Evolutionary conservation across 2,113 vertebrate species (phyloP), one percentile per base, ranked within the genome.

Genomic region (Antechinus stuartii): DNA sequence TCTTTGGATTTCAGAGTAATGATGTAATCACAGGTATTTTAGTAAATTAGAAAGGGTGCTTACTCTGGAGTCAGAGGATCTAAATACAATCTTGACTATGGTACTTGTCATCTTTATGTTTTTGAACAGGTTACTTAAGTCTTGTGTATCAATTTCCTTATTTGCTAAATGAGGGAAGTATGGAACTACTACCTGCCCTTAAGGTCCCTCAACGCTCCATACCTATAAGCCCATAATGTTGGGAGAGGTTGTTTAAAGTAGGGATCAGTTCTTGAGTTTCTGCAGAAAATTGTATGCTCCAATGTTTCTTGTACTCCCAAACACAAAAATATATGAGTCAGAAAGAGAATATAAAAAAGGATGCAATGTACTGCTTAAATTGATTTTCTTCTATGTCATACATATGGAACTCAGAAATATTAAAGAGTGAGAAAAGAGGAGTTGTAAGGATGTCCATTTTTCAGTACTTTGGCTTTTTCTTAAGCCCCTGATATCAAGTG

Each of bases 381-480:
- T 49, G 0, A 8, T 49, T 95, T 96, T 91, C 57, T 57, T 94
- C 89, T 94, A 8, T 49, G 68, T 94, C 55, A 76, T 5, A 57
- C 6, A 2, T 0, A 90, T 22, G 47, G 89, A 6, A 92, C 9
- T 53, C 26, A 42, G 16, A 91, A 57, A 56, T 53, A 30, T 50
- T 91, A 91, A 94, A 11, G 16, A 47, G 61, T 56, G 24, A 35
- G 26, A 94, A 91, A 57, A 50, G 42, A 10, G 26, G 35, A 47
- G 19, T 30, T 90, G 8, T 91, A 42, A 89, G 23, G 92, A 84
- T 93, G 50, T 76, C 42, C 76, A 56, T 68, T 91, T 89, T 47
- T 92, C 49, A 55, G 49, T 92, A 12, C 47, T 8, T 92, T 90
- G 52, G 76, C 19, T 9, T 30, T 90, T 84, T 55, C n/a, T 54